phyloP scores from a whole-genome alignment of 2,797 vertebrate genomes.

The Capromys pilorides region DNA sequence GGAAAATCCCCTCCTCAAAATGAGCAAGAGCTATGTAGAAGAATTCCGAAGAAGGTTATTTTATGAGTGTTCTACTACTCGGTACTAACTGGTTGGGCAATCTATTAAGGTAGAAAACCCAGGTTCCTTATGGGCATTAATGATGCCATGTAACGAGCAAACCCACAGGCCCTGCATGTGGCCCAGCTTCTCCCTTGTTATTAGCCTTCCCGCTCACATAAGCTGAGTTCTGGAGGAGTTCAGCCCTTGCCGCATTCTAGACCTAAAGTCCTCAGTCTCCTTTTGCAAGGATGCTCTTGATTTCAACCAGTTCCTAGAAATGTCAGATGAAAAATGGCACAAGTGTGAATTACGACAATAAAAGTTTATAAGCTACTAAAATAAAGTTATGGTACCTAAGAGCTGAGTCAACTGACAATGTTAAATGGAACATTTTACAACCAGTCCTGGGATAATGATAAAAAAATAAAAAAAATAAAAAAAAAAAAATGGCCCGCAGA shows the following conservation, averaged over 20 bases:
- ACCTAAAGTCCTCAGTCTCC: slow-evolving; percentile 38
- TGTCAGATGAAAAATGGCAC: slow-evolving; percentile 82
- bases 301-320: slow-evolving; percentile 77
- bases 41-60: neutral
- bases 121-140: neutral
- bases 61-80: neutral
- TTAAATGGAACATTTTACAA: slow-evolving; percentile 83
- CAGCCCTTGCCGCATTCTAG: neutral
- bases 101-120: neutral
- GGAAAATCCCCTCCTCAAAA: neutral
- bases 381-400: slow-evolving; percentile 85
- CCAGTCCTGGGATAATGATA: slow-evolving; percentile 65
- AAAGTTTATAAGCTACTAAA: slow-evolving; percentile 88
- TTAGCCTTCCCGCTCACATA: neutral
- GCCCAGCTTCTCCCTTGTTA: neutral
- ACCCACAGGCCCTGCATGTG: neutral
- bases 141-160: neutral
- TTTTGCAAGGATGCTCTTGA: slow-evolving; percentile 63
- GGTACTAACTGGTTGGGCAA: neutral
- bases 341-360: slow-evolving; percentile 85
- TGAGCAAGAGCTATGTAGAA: neutral
- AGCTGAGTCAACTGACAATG: slow-evolving; percentile 81
- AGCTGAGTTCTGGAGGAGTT: neutral
- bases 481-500: slow-evolving; percentile 28
- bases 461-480: neutral